A percentile compares a stretch with the other conserved stretches of the same genome.
These are phyloP conservation scores for Dynastes grantii DNA, from an alignment of 2,888 invertebrate genomes.

Conservation along the genomic window DNA sequence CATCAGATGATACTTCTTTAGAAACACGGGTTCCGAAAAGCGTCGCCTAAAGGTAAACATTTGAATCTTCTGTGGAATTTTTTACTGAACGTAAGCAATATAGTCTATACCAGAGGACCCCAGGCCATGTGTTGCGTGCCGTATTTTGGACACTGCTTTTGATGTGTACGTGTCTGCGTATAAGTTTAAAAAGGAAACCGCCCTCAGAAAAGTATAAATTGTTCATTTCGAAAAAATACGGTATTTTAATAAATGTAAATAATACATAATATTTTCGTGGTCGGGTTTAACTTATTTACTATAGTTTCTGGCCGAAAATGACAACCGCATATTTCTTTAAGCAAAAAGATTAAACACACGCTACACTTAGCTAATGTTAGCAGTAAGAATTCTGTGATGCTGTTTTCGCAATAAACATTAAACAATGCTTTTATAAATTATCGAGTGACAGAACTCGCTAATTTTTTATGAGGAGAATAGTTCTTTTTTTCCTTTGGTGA, in stretches of 20 bases:
- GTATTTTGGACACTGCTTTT: conserved; percentile 26
- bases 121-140: conserved; percentile 50
- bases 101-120: conserved; percentile 43
- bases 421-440: no score
- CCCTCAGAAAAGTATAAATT: conserved; percentile 51
- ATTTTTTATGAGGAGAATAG: no score
- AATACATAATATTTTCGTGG: conserved; percentile 48
- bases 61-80: conserved; percentile 46
- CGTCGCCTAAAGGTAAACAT: conserved; percentile 29
- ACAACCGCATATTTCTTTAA: conserved; percentile 40
- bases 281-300: conserved; percentile 32
- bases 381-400: not conserved
- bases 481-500: no score
- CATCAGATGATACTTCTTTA: conserved; percentile 36
- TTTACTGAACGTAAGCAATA: conserved; percentile 44
- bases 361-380: not conserved
- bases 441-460: no score
- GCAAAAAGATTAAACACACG: conserved; percentile 39
- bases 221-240: conserved; percentile 45
- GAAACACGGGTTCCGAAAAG: conserved; percentile 33
- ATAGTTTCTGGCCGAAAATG: conserved; percentile 37
- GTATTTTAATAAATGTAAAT: conserved; percentile 52
- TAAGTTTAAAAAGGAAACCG: conserved; percentile 45
- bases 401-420: not conserved
- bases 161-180: conserved; percentile 33